Base-by-base conservation (phyloP, 2,797 vertebrate genomes). In the Pangasius larnaudii region DNA sequence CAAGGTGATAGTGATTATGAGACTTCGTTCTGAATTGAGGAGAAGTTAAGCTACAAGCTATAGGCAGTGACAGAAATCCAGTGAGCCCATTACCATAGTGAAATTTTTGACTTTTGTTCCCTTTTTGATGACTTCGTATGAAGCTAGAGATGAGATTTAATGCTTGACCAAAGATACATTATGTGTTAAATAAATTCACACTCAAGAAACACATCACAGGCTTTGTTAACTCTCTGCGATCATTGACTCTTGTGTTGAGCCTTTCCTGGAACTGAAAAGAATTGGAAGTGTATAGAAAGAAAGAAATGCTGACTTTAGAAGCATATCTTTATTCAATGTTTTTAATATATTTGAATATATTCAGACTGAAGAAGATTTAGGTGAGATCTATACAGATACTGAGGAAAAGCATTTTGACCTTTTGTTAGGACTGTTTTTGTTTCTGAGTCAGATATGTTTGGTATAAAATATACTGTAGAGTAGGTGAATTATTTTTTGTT, bases 11-110 rank as follows among this genome's bases (percentile, higher is more conserved):
- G 5, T 51, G 92, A 92, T 46, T 94, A 95, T 39, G 95, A 97
- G 90, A 96, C 94, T 9, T 42, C 89, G 42, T 96, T 97, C 90
- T 96, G 90, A 95, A 88, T 22, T 56, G 51, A 33, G 8, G 75
- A 78, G 6, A 53, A 78, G 56, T 78, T 22, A 53, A 33, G n/a
- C 1, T 14, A 16, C 27, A 33, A 19, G 6, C 3, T 79, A 36
- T 27, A 59, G 33, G 33, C 3, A 24, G 4, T 39, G 22, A 80
- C 53, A 36, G 51, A 80, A 39, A 39, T 13, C 27, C 18, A 14
- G 18, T 16, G 18, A 49, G 24, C 11, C 24, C 42, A 42, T n/a
- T 42, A 6, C 10, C 42, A 27, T 27, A 46, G 19, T 42, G 9
- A 46, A 42, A 46, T 42, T 4, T 71, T 71, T 71, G 18, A 39